Percentiles rank a stretch among this genome's conserved stretches.
phyloP scores from a whole-genome alignment of 2,797 vertebrate species.

The Cyclura pinguis region DNA sequence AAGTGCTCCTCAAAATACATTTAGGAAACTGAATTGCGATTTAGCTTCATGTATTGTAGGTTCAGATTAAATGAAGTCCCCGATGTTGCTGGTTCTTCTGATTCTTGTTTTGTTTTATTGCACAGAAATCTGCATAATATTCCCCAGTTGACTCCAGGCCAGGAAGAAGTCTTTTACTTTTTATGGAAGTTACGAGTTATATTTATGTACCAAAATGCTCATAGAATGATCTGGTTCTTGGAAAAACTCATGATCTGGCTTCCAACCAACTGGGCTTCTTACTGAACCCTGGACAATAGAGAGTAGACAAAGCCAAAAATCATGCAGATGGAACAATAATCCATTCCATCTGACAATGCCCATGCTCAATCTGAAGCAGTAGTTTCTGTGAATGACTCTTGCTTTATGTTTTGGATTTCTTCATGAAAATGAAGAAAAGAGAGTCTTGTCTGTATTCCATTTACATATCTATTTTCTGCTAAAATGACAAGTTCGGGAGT shows the following conservation, averaged over 20 bases:
- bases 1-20: neutral
- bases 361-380: neutral
- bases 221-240: conserved; percentile 6
- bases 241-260: conserved; percentile 9
- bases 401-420: neutral
- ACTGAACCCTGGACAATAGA: neutral
- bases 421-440: neutral
- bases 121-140: neutral
- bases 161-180: conserved; percentile 10
- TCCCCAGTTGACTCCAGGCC: neutral
- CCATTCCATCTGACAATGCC: neutral
- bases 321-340: neutral
- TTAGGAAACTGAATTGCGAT: neutral
- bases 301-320: neutral
- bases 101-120: neutral
- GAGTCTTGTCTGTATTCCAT: neutral
- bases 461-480: neutral
- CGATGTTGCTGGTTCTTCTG: neutral
- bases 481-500: too few relatives aligned
- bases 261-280: neutral
- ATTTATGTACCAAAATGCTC: conserved; percentile 1
- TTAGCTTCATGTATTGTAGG: neutral
- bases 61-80: neutral
- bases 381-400: conserved; percentile 1
- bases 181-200: conserved; percentile 3